phyloP scores from a whole-genome alignment of 2,113 vertebrate genomes.

The Xiphophorus maculatus region DNA sequence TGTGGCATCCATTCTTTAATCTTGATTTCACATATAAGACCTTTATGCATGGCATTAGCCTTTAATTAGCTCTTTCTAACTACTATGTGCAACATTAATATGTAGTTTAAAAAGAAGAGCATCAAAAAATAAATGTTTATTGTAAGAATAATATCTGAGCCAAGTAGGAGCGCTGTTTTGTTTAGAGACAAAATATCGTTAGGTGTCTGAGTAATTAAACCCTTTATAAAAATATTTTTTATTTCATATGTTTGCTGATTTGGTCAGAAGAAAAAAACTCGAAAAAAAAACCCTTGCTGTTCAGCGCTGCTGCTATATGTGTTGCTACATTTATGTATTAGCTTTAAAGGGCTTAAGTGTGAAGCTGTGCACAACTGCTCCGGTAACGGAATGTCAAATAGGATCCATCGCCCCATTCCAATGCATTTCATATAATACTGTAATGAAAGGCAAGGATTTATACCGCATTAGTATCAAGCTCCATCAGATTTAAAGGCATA shows the following conservation, averaged over 20 bases:
- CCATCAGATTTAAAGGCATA: conserved; percentile 81
- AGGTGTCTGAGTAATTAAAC: conserved; percentile 76
- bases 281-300: conserved; percentile 43
- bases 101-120: conserved; percentile 62
- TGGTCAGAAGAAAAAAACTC: conserved; percentile 34
- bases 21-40: conserved; percentile 29
- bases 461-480: conserved; percentile 80
- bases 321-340: conserved; percentile 81
- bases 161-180: conserved; percentile 75
- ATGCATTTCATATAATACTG: conserved; percentile 77
- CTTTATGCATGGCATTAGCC: conserved; percentile 14
- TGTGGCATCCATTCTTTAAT: conserved; percentile 15
- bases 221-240: conserved; percentile 59
- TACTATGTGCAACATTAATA: conserved; percentile 55
- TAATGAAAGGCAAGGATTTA: conserved; percentile 79
- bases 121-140: conserved; percentile 72
- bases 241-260: conserved; percentile 68
- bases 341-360: conserved; percentile 80
- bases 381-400: conserved; percentile 79
- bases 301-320: conserved; percentile 64
- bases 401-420: conserved; percentile 76
- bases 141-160: conserved; percentile 75
- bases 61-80: conserved; percentile 41
- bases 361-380: conserved; percentile 76
- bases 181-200: conserved; percentile 74